Evolutionary conservation across 2,888 invertebrate genomes (phyloP), one percentile per base, ranked within the genome.

Genomic region (Nasonovia ribisnigri): DNA sequence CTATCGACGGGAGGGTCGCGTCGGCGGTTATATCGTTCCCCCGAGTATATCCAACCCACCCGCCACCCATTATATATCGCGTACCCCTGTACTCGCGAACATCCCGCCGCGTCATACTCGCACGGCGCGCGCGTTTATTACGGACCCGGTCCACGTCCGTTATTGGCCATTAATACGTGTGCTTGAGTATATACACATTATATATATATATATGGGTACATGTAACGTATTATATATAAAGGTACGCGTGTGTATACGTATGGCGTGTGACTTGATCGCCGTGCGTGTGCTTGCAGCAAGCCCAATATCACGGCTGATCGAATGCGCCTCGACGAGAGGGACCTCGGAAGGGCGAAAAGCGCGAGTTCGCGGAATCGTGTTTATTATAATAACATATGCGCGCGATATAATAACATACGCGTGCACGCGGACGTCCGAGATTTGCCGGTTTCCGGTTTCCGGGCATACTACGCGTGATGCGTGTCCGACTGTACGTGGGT

Each of bases 251-350:
- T 8, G 77, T 36, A n/a, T 29, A 10, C 29, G 29, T 29, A 67
- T n/a, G n/a, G 57, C 57, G 57, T 57, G 87, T 36, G 77, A 91
- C 48, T 90, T 11, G 77, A 67, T 16, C 48, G 48, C 46, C 87
- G 36, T 1, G n/a, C 16, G 51, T 26, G 42, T 57, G 57, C 29
- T 11, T n/a, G n/a, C n/a, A 20, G 20, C 36, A 8, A 24, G 77
- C 90, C 90, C 93, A 93, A 93, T 93, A 93, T 90, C 93, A 93
- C 93, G 93, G 93, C 93, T 90, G 93, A 93, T 93, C 93, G 92
- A 92, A 42, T 87, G 92, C 67, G 67, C n/a, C 67, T 24, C 16
- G 57, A 0, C 77, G 67, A 42, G 77, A 77, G 8, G 77, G 42
- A 6, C 16, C 54, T 43, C n/a, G 91, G 13, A 6, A n/a, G 46